Percentiles rank a stretch among this genome's conserved stretches.
These are phyloP conservation scores for Dilophus febrilis DNA, from an alignment of 2,888 invertebrate species.

Conservation along the genomic window DNA sequence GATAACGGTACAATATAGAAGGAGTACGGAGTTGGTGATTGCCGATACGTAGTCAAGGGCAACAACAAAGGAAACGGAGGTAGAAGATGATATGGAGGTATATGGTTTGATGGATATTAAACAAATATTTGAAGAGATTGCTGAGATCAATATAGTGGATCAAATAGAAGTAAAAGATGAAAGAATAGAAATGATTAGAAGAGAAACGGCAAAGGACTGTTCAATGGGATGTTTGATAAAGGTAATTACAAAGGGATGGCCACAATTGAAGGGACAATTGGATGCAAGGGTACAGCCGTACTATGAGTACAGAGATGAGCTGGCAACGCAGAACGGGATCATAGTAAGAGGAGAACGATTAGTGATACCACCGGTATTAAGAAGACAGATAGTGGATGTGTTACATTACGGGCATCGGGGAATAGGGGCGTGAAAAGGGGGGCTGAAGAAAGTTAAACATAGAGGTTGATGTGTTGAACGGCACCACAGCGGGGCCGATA, in stretches of 20 bases:
- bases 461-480: conserved; percentile 9
- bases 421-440: conserved; percentile 5
- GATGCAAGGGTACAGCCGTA: conserved; percentile 1
- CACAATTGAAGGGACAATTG: neutral
- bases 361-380: neutral
- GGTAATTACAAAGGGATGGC: neutral
- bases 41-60: neutral
- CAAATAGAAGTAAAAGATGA: conserved; percentile 1
- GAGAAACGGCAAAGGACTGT: neutral
- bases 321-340: conserved; percentile 7
- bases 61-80: neutral
- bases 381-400: neutral
- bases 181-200: conserved; percentile 1
- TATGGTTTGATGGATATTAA: neutral
- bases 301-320: conserved; percentile 4
- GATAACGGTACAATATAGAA: neutral
- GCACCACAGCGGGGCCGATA: conserved; percentile 6
- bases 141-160: conserved; percentile 1
- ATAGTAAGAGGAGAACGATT: conserved; percentile 7
- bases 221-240: neutral
- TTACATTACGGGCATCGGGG: conserved; percentile 8
- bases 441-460: conserved; percentile 9
- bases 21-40: neutral
- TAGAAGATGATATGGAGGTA: too few species aligned
- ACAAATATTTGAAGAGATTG: neutral